phyloP scores from a whole-genome alignment of 2,113 vertebrate genomes.

The Podarcis raffonei region DNA sequence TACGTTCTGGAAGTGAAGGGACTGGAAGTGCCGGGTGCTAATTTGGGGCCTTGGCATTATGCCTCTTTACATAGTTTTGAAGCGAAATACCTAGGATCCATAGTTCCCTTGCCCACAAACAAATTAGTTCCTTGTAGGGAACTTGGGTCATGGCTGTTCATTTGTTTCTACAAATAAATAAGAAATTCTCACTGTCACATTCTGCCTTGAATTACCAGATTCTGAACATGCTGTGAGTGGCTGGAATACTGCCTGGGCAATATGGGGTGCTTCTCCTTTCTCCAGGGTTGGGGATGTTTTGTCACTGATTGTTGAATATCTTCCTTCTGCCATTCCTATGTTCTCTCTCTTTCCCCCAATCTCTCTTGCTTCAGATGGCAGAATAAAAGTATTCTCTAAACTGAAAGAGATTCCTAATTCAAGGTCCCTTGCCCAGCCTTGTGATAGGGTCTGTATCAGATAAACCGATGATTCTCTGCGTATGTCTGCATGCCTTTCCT shows the following conservation, averaged over 20 bases:
- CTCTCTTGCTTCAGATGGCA: background rate
- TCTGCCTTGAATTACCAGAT: background rate
- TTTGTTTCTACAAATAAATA: background rate
- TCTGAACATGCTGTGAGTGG: background rate
- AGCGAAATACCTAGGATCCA: background rate
- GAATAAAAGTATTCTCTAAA: background rate
- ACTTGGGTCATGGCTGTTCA: background rate
- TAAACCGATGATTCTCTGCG: constrained; percentile 6
- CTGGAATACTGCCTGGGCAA: background rate
- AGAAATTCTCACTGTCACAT: background rate
- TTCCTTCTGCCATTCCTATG: background rate
- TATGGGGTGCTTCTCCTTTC: background rate
- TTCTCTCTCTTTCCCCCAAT: background rate
- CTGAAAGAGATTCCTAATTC: background rate
- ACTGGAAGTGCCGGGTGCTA: background rate
- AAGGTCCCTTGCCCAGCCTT: background rate
- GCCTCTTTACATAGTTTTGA: background rate
- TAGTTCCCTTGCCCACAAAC: background rate
- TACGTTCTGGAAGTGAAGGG: background rate
- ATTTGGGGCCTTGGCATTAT: background rate
- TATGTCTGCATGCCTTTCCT: background rate
- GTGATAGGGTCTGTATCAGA: background rate
- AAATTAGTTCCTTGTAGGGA: background rate
- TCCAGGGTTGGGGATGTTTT: no score
- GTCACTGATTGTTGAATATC: background rate